Percentiles rank a stretch among this genome's conserved stretches.
These are phyloP conservation scores for Drosophila mettleri DNA, from an alignment of 2,888 invertebrate genomes.

Conservation along the genomic window DNA sequence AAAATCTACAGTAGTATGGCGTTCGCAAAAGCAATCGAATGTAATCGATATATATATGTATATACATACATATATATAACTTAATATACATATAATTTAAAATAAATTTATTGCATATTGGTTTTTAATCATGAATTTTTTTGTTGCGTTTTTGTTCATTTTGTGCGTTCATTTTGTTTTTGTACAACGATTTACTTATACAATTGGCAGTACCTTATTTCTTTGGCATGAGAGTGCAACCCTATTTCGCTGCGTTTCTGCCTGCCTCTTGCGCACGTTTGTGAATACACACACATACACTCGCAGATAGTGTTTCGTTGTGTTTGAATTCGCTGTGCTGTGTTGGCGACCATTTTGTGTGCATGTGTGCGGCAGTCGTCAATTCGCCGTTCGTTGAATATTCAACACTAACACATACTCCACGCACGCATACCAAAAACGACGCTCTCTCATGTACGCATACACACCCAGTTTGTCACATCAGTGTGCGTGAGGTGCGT, in stretches of 20 bases:
- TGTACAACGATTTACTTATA: slow-evolving; percentile 57
- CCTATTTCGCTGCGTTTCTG: slow-evolving; percentile 62
- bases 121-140: slow-evolving; percentile 40
- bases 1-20: slow-evolving; percentile 48
- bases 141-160: slow-evolving; percentile 55
- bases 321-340: slow-evolving; percentile 59
- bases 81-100: slow-evolving; percentile 46
- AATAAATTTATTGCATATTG: slow-evolving; percentile 52
- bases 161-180: slow-evolving; percentile 51
- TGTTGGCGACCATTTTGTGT: slow-evolving; percentile 57
- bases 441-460: slow-evolving; percentile 49
- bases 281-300: slow-evolving; percentile 47
- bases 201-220: slow-evolving; percentile 59
- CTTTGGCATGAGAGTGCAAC: slow-evolving; percentile 63
- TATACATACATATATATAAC: slow-evolving; percentile 8
- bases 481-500: slow-evolving; percentile 66
- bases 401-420: slow-evolving; percentile 54
- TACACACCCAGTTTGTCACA: slow-evolving; percentile 55
- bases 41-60: slow-evolving; percentile 64
- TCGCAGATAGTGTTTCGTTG: slow-evolving; percentile 49
- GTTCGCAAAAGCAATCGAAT: slow-evolving; percentile 68
- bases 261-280: slow-evolving; percentile 58
- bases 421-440: slow-evolving; percentile 52
- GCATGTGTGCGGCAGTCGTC: slow-evolving; percentile 61
- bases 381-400: slow-evolving; percentile 70